Evolutionary conservation across 2,797 vertebrate species (phyloP).

Genomic region (Enteromius paludinosus): DNA sequence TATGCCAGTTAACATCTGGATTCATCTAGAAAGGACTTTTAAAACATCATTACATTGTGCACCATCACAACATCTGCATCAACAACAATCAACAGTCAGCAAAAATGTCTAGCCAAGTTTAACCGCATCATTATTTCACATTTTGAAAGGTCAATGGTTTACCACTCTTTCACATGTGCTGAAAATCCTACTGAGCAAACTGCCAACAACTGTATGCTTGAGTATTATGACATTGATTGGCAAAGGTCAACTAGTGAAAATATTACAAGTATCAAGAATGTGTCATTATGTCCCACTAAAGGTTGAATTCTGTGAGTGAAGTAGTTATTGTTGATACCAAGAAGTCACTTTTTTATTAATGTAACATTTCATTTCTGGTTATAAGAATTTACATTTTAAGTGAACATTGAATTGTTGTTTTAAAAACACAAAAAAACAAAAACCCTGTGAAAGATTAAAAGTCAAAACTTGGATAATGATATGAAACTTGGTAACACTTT

Average conservation of each 20-base stretch:
- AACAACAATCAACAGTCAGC: constrained; percentile 1
- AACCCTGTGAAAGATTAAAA: background rate
- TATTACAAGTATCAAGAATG: background rate
- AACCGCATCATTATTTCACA: background rate
- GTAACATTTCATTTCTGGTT: too few relatives aligned
- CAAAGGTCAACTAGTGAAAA: background rate
- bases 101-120: background rate
- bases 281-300: background rate
- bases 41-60: background rate
- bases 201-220: background rate
- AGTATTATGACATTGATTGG: background rate
- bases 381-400: background rate
- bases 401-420: background rate
- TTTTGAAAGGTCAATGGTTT: background rate
- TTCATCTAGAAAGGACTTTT: background rate
- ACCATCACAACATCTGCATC: background rate
- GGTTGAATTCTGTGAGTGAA: background rate
- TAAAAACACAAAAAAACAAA: background rate
- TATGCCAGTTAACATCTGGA: background rate
- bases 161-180: background rate
- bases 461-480: background rate
- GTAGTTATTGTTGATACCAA: background rate
- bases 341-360: background rate
- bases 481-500: background rate
- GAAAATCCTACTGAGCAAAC: background rate